phyloP scores from a whole-genome alignment of 2,113 vertebrate genomes.

The Pongo abelii region DNA sequence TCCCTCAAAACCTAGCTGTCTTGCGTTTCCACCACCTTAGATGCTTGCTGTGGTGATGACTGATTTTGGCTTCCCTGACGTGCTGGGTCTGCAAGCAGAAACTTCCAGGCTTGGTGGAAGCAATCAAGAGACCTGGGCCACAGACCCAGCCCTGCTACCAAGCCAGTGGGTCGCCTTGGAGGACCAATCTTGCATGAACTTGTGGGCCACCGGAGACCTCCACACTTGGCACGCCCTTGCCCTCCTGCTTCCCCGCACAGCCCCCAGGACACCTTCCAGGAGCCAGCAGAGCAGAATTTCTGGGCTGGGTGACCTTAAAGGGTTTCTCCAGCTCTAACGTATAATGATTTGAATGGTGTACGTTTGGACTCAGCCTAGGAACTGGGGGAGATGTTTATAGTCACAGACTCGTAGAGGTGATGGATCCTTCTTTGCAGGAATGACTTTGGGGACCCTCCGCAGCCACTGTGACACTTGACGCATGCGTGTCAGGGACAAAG shows the following conservation, averaged over 20 bases:
- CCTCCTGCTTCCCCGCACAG: background rate
- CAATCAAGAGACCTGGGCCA: background rate
- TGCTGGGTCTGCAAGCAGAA: background rate
- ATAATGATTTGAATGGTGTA: background rate
- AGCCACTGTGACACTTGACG: background rate
- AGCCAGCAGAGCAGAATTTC: background rate
- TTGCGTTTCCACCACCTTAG: background rate
- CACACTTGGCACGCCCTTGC: background rate
- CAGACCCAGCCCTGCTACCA: background rate
- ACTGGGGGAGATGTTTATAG: background rate
- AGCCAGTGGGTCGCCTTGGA: background rate
- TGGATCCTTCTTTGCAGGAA: background rate
- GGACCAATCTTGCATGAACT: background rate
- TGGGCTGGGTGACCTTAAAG: background rate
- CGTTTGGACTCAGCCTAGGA: background rate
- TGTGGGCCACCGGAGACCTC: background rate
- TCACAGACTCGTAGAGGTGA: background rate
- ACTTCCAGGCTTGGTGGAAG: background rate
- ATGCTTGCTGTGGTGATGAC: background rate
- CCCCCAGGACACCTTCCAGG: background rate
- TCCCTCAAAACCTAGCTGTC: background rate
- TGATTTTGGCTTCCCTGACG: slow-evolving; percentile 7
- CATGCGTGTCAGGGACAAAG: background rate
- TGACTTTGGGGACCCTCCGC: background rate
- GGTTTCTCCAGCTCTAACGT: background rate